phyloP scores from a whole-genome alignment of 1,140 invertebrate species.

The Diachasma alloeum region DNA sequence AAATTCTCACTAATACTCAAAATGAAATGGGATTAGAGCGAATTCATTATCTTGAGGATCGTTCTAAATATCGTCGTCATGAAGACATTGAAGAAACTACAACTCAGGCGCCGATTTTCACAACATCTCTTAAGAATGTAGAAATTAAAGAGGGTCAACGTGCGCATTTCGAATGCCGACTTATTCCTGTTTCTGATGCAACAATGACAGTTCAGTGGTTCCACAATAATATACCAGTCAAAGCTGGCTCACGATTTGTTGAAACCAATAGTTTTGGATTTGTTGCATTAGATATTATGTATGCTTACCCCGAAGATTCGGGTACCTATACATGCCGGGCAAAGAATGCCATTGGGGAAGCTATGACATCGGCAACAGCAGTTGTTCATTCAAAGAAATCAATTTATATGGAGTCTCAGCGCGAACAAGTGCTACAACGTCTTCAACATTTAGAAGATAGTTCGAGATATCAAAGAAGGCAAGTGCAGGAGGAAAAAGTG shows the following conservation, averaged over 20 bases:
- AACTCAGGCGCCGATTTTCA: constrained; percentile 89
- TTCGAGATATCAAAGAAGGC: constrained; percentile 75
- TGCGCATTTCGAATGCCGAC: constrained; percentile 94
- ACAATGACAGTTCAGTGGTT: constrained; percentile 99
- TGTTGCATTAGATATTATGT: constrained; percentile 91
- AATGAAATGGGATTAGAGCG: constrained; percentile 86
- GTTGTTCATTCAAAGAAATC: constrained; percentile 85
- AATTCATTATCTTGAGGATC: constrained; percentile 87
- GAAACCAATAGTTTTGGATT: constrained; percentile 96
- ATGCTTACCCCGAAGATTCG: constrained; percentile 89
- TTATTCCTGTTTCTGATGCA: constrained; percentile 95
- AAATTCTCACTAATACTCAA: constrained; percentile 84
- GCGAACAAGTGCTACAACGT: constrained; percentile 80
- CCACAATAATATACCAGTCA: constrained; percentile 88
- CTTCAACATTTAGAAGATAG: constrained; percentile 87
- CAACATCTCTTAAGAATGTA: constrained; percentile 87
- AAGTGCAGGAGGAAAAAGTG: constrained; percentile 77
- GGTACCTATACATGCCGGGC: constrained; percentile 92
- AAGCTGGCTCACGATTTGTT: constrained; percentile 87
- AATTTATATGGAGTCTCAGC: constrained; percentile 85
- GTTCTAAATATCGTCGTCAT: constrained; percentile 76
- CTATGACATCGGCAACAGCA: constrained; percentile 82
- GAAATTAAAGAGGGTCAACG: constrained; percentile 95
- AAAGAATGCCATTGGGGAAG: constrained; percentile 85
- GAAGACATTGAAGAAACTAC: constrained; percentile 83